Base-by-base conservation (phyloP, 2,113 vertebrate genomes). In the Seriola quinqueradiata region DNA sequence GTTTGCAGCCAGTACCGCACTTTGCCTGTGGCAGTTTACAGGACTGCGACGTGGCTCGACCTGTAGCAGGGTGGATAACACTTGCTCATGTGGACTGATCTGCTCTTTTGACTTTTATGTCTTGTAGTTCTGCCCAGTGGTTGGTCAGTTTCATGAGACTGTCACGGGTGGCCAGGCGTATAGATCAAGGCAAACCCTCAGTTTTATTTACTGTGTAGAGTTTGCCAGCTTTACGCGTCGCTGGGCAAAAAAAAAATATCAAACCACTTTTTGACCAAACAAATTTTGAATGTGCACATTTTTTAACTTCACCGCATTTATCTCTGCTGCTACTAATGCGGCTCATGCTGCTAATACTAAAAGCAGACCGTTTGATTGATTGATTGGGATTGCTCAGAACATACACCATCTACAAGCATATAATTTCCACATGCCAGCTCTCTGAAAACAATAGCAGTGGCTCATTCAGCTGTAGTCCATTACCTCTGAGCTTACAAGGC, bases 381-480 rank as follows among this genome's bases (percentile, higher is more conserved):
- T 72, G 61, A 79, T 79, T 77, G 25, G 68, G 28, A 66, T 64
- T 36, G 67, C 54, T 65, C 11, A 44, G 21, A 82, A 70, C 12
- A 5, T 77, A 40, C 13, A 28, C 55, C 46, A 13, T 77, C 46
- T 17, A 81, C 77, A 78, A 13, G 55, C 28, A 48, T 70, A 71
- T 79, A n/a, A 77, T 78, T 80, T 88, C 87, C 82, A 84, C 83
- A 75, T 77, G 77, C 55, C 83, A 75, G 70, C 74, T 23, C 65
- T 75, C 61, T 76, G 70, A 84, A 88, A 81, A 90, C 87, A 85
- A 84, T 69, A 72, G 70, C 25, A 76, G 76, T 46, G 80, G 75
- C 80, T 83, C 82, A 77, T 79, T 90, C 87, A 88, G 89, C 89
- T 93, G 85, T 82, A 88, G 88, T 90, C 82, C 86, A 91, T 91